Evolutionary conservation across 35 echinoderm and acorn worm species (phyloP).

Genomic region (Apostichopus japonicus): DNA sequence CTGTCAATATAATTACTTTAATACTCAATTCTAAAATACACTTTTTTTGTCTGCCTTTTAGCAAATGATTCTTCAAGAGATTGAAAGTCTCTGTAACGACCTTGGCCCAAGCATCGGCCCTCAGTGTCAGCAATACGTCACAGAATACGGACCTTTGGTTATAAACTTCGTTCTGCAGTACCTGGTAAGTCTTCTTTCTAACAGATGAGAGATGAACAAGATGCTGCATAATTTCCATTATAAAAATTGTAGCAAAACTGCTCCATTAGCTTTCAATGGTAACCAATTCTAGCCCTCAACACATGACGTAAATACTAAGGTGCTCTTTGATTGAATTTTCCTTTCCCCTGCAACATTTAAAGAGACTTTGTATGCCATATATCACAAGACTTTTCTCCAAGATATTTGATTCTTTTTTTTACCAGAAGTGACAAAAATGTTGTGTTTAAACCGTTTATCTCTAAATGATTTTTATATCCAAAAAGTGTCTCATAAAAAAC

Average conservation of each 20-base stretch:
- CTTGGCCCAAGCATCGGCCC: slow-evolving; percentile 23
- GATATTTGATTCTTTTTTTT: neutral
- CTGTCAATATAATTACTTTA: too few relatives aligned
- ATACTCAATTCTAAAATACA: too few relatives aligned
- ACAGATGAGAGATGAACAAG: too few relatives aligned
- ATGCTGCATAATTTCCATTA: too few relatives aligned
- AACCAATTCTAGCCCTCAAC: too few relatives aligned
- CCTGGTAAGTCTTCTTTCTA: neutral
- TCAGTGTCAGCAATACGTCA: slow-evolving; percentile 55
- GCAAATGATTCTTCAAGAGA: slow-evolving; percentile 23
- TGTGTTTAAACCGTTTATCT: neutral
- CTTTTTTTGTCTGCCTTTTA: neutral
- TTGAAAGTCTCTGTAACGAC: slow-evolving; percentile 12
- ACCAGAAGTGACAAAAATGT: neutral
- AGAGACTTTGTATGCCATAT: too few relatives aligned
- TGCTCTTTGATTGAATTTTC: too few relatives aligned
- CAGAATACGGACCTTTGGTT: slow-evolving; percentile 40
- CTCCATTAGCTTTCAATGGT: too few relatives aligned
- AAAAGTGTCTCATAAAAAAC: neutral
- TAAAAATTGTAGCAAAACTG: too few relatives aligned
- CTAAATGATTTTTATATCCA: neutral
- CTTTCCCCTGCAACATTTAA: too few relatives aligned
- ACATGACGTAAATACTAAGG: too few relatives aligned
- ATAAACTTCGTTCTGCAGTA: slow-evolving; percentile 39
- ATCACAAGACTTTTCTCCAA: too few relatives aligned